A percentile compares a stretch with the other conserved stretches of the same genome.
Conservation (phyloP, 92 coral and sea anemone species). For the Siderastrea siderea region DNA sequence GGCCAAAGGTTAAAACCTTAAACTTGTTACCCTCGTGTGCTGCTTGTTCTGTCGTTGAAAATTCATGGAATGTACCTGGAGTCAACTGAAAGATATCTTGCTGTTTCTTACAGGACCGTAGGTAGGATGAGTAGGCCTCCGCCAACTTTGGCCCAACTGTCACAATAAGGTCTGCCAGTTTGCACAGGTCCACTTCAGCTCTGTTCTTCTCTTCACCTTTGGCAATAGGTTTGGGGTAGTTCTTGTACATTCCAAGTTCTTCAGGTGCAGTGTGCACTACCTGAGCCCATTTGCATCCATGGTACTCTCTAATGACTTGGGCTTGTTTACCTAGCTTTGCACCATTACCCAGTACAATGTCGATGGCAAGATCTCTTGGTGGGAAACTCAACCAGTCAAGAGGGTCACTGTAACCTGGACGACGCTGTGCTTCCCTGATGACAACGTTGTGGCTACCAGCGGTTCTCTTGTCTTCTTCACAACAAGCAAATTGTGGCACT, state of each 20-base stretch:
- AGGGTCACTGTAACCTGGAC: slow-evolving; percentile 12
- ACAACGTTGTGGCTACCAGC: neutral
- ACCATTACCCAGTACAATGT: slow-evolving; percentile 8
- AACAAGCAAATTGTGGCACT: slow-evolving; percentile 17
- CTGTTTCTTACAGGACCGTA: neutral
- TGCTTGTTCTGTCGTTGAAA: slow-evolving; percentile 8
- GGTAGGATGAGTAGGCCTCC: slow-evolving; percentile 12
- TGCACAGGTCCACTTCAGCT: slow-evolving; percentile 17
- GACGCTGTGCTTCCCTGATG: slow-evolving; percentile 3
- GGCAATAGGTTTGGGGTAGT: neutral
- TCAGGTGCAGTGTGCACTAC: neutral
- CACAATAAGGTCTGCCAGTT: neutral
- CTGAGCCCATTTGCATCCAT: slow-evolving; percentile 13
- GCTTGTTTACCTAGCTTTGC: slow-evolving; percentile 15
- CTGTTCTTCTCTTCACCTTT: slow-evolving; percentile 16
- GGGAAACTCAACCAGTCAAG: slow-evolving; percentile 25
- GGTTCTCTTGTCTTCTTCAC: slow-evolving; percentile 8
- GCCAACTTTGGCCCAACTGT: too few species aligned
- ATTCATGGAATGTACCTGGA: neutral
- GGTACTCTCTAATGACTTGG: slow-evolving; percentile 8
- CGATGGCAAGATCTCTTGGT: slow-evolving; percentile 5
- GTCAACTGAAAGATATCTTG: slow-evolving; percentile 18
- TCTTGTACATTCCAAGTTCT: slow-evolving; percentile 14
- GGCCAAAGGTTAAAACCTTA: slow-evolving; percentile 13
- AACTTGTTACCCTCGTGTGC: neutral